Percentiles rank a stretch among this genome's conserved stretches.
phyloP scores from a whole-genome alignment of 2,113 vertebrate species.

The Calyptomena viridis region DNA sequence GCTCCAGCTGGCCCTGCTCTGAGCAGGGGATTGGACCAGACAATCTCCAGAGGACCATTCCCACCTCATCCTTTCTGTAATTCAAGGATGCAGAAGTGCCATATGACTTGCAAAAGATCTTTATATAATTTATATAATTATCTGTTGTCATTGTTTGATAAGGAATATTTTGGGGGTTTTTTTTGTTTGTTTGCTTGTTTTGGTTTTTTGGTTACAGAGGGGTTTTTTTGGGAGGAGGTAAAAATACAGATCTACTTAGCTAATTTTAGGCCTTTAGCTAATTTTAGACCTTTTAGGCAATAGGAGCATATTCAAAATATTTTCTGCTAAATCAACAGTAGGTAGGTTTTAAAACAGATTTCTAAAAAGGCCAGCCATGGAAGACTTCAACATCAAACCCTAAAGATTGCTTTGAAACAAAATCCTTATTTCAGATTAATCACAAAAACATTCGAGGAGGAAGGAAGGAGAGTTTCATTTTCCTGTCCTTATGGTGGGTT shows the following conservation, averaged over 20 bases:
- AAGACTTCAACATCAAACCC: background rate
- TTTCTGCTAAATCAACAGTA: background rate
- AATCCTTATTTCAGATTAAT: background rate
- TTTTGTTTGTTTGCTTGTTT: background rate
- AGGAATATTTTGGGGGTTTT: background rate
- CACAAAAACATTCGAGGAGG: background rate
- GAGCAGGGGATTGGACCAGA: background rate
- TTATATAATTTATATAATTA: background rate
- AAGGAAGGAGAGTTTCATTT: background rate
- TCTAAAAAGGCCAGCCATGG: background rate
- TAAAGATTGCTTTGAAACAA: background rate
- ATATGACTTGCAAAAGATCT: background rate
- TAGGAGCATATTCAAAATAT: background rate
- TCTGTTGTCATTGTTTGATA: background rate
- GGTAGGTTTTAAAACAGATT: background rate
- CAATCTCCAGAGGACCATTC: background rate
- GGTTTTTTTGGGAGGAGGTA: accelerated
- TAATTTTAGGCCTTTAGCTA: background rate
- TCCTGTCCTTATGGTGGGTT: background rate
- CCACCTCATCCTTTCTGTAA: background rate
- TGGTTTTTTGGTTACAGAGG: background rate
- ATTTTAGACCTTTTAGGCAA: background rate
- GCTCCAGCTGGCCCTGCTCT: background rate
- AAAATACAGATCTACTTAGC: background rate
- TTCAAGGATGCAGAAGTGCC: background rate